Percentiles rank a stretch among this genome's conserved stretches.
These are phyloP conservation scores for Exephanes ischioxanthus DNA, from an alignment of 2,888 invertebrate genomes.

Conservation along the genomic window DNA sequence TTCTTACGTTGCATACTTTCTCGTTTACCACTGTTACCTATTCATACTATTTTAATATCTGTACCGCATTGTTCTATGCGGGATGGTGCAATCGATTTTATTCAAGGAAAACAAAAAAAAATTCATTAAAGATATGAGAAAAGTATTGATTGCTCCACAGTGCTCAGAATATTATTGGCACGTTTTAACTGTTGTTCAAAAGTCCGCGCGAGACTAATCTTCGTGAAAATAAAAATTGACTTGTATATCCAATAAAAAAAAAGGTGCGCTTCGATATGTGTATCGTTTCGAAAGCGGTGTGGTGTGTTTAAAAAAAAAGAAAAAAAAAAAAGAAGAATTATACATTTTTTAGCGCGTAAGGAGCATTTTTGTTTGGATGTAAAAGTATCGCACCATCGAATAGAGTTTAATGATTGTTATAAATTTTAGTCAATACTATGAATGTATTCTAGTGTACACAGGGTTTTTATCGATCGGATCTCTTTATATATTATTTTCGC, in stretches of 20 bases:
- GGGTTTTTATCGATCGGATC: constrained; percentile 60
- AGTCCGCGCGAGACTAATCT: neutral
- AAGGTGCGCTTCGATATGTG: constrained; percentile 14
- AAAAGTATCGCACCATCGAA: constrained; percentile 62
- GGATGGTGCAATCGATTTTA: constrained; percentile 1
- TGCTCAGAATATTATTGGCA: constrained; percentile 45
- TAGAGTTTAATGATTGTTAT: constrained; percentile 63
- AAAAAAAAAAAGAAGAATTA: constrained; percentile 17
- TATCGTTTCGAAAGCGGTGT: constrained; percentile 16
- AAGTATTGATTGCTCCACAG: constrained; percentile 48
- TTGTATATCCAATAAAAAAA: neutral
- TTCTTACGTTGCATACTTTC: constrained; percentile 37
- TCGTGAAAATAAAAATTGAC: neutral
- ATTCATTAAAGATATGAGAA: neutral
- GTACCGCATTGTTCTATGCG: neutral
- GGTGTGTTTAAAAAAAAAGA: constrained; percentile 6
- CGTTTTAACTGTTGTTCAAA: constrained; percentile 23
- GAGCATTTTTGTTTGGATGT: constrained; percentile 48
- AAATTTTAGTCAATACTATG: constrained; percentile 52
- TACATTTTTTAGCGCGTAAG: constrained; percentile 35
- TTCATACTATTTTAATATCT: constrained; percentile 42
- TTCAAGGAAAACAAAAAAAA: neutral
- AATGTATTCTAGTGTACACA: constrained; percentile 55
- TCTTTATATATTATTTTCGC: constrained; percentile 41
- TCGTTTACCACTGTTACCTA: constrained; percentile 66